Conservation (phyloP, 2,797 vertebrate genomes). For the Podarcis siculus region DNA sequence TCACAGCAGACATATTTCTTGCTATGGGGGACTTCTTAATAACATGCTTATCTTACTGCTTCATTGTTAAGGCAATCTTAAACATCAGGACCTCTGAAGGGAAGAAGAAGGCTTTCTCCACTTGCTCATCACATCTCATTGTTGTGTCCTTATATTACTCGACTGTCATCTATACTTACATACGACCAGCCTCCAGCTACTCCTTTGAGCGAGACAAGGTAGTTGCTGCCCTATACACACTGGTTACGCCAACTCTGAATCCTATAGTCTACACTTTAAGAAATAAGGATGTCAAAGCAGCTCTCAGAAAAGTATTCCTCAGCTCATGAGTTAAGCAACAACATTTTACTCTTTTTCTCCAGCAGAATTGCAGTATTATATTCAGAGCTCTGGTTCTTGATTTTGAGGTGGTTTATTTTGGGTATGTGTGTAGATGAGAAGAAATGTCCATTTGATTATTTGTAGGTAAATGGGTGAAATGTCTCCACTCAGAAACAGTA, state of each 20-base stretch:
- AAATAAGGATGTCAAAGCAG: slow-evolving; percentile 63
- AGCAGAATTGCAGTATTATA: neutral
- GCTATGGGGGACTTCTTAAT: slow-evolving; percentile 60
- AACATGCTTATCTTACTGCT: slow-evolving; percentile 62
- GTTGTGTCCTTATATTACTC: slow-evolving; percentile 63
- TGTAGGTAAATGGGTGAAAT: too few species aligned
- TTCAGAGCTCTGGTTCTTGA: neutral
- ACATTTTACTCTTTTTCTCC: neutral
- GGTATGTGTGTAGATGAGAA: too few species aligned
- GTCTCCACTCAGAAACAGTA: too few species aligned
- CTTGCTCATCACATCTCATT: slow-evolving; percentile 61
- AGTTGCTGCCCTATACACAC: slow-evolving; percentile 58
- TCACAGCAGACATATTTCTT: slow-evolving; percentile 57
- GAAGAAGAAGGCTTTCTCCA: slow-evolving; percentile 66
- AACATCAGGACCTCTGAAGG: slow-evolving; percentile 52
- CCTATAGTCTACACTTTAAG: slow-evolving; percentile 62
- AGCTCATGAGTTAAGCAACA: neutral
- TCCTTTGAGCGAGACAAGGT: slow-evolving; percentile 61
- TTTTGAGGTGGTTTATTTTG: too few species aligned
- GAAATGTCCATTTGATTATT: too few species aligned
- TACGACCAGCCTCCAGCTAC: slow-evolving; percentile 59
- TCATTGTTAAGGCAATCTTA: slow-evolving; percentile 59
- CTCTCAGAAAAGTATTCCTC: slow-evolving; percentile 52
- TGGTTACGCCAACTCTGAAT: slow-evolving; percentile 63
- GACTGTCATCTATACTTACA: slow-evolving; percentile 66